Evolutionary conservation across 2,888 invertebrate genomes (phyloP), one percentile per base, ranked within the genome.

Genomic region (Odontomyia ornata): DNA sequence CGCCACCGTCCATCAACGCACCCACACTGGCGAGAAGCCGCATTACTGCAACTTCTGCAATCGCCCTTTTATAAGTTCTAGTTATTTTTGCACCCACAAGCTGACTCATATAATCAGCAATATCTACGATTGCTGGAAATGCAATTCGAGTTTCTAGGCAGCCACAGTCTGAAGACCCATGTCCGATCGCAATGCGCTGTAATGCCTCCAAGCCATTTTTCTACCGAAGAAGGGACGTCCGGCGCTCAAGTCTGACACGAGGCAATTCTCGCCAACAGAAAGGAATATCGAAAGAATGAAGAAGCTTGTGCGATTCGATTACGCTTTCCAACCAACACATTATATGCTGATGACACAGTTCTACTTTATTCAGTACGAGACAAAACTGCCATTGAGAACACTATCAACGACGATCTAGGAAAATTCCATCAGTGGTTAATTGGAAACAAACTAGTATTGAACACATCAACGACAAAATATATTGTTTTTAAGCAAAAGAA

Each of bases 1-100:
- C 15, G 73, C 80, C 3, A 60, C 80, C 13, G 78, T 81, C 21
- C 80, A 80, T 77, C 79, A 73, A 77, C 67, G 80, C 72, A 80
- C 80, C 21, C 81, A 82, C 64, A 81, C 81, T 0, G 81, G 80
- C 3, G 80, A 81, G 67, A 80, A 80, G 18, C 80, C 81, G 1
- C 80, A 80, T 67, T 47, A 77, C 1, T 82, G 82, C 71, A 64
- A 76, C 9, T 76, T 82, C 9, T 82, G 82, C 62, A 57, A 79
- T 43, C 71, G 79, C 30, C 79, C 80, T 15, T 82, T 82, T 62
- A 80, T 79, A 0, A 80, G 80, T 71, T 80, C 81, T 0, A 79
- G 80, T 3, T 79, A 80, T 73, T 62, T 82, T 18, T 78, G 78
- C 1, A 79, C 78, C 23, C 81, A 82, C 65, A 80, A 80, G 79